phyloP scores from a whole-genome alignment of 2,113 vertebrate species.

The Uropsilus gracilis region DNA sequence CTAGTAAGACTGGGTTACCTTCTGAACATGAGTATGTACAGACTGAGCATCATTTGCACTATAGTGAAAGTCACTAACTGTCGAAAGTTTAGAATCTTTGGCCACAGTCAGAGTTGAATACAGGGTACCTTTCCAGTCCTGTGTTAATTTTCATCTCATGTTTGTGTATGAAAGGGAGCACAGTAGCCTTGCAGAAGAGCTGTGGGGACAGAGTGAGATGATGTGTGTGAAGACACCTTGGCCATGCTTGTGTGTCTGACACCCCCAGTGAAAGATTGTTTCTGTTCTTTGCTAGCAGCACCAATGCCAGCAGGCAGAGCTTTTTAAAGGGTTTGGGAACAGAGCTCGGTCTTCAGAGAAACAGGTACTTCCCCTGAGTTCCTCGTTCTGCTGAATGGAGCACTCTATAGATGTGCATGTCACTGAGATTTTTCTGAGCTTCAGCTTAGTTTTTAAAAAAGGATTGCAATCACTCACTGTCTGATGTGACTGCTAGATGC shows the following conservation, averaged over 20 bases:
- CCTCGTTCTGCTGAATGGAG: neutral
- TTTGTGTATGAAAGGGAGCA: neutral
- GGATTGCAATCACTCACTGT: neutral
- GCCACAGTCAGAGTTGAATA: neutral
- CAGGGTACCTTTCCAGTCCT: neutral
- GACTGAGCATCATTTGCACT: no score
- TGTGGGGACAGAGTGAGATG: neutral
- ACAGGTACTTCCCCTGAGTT: neutral
- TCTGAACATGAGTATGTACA: no score
- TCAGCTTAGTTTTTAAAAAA: neutral
- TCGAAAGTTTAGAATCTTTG: neutral
- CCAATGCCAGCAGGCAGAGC: neutral
- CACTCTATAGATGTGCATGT: fast-evolving
- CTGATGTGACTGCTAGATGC: neutral
- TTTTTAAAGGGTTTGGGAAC: neutral
- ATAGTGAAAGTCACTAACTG: neutral
- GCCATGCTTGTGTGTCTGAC: neutral
- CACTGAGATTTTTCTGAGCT: neutral
- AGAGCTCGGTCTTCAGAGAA: neutral
- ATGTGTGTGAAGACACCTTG: neutral
- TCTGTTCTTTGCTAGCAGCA: neutral
- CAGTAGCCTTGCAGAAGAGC: neutral
- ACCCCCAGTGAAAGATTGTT: fast-evolving
- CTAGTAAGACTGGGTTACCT: neutral
- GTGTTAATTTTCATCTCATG: neutral